A percentile compares a stretch with the other conserved stretches of the same genome.
Conservation (phyloP, 2,113 vertebrate species). For the Hippopotamus amphibius region DNA sequence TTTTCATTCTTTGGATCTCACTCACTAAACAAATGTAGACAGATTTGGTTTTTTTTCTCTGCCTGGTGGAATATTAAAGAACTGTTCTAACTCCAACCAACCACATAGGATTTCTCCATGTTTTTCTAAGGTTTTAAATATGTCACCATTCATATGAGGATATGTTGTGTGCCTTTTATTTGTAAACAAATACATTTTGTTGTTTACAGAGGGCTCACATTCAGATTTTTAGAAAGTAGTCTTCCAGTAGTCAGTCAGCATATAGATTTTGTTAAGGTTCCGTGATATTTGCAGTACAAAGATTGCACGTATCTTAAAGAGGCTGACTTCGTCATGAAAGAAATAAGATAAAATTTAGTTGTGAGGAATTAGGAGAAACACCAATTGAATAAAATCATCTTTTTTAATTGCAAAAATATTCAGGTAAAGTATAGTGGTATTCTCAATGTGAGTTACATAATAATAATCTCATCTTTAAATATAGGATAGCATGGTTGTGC, state of each 20-base stretch:
- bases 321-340: background rate
- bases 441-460: background rate
- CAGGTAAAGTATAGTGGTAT: background rate
- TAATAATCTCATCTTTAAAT: slow-evolving; percentile 38
- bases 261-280: slow-evolving; percentile 9
- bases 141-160: background rate
- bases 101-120: background rate
- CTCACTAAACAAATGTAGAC: slow-evolving; percentile 43
- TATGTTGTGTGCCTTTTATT: background rate
- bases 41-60: slow-evolving; percentile 44
- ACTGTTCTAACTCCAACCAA: background rate
- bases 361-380: slow-evolving; percentile 19
- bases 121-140: slow-evolving; percentile 31
- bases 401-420: slow-evolving; percentile 26
- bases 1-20: slow-evolving; percentile 51
- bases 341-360: slow-evolving; percentile 40
- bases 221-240: slow-evolving; percentile 42
- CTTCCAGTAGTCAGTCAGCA: background rate
- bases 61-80: slow-evolving; percentile 71
- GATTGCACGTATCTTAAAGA: background rate
- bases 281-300: slow-evolving; percentile 26
- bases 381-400: slow-evolving; percentile 27
- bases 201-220: background rate
- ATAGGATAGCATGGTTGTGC: background rate
- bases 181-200: too few species aligned